These are phyloP conservation scores for Sebastes hubbsi DNA, from an alignment of 2,797 vertebrate genomes.

Conservation along the genomic window DNA sequence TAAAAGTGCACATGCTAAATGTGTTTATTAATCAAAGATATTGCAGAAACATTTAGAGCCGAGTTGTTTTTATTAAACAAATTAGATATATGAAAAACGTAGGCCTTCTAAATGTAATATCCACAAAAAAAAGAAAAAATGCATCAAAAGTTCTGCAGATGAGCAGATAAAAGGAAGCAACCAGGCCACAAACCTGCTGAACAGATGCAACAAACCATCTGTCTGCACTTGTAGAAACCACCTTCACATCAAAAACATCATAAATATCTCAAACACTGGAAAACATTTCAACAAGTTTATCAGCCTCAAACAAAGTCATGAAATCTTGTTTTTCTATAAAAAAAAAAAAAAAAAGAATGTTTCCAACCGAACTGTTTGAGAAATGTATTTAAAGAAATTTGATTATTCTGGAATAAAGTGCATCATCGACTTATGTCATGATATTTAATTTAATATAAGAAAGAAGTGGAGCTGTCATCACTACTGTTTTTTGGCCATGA, in stretches of 20 bases:
- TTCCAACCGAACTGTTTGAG: constrained; percentile 5
- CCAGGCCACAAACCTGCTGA: constrained; percentile 13
- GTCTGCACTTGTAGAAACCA: constrained; percentile 23
- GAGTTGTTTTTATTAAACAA: too few relatives aligned
- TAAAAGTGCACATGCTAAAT: not conserved
- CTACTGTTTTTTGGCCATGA: not conserved
- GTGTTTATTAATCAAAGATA: not conserved
- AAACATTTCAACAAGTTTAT: constrained; percentile 37
- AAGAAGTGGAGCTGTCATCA: not conserved
- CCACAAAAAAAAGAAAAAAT: not conserved
- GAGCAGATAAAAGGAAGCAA: constrained; percentile 2
- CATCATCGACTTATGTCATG: not conserved
- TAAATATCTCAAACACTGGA: constrained; percentile 40
- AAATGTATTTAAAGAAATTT: not conserved
- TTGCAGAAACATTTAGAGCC: not conserved
- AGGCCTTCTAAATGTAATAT: not conserved
- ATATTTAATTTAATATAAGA: constrained; percentile 4
- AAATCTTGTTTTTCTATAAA: not conserved
- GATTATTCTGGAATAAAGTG: not conserved
- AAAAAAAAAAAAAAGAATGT: too few relatives aligned
- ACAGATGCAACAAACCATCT: constrained; percentile 31
- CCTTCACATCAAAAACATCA: constrained; percentile 29
- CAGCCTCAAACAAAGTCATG: not conserved
- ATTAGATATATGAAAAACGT: not conserved
- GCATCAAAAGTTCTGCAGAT: not conserved